A percentile compares a stretch with the other conserved stretches of the same genome.
Conservation (phyloP, 2,113 vertebrate genomes). For the Pampusana beccarii region DNA sequence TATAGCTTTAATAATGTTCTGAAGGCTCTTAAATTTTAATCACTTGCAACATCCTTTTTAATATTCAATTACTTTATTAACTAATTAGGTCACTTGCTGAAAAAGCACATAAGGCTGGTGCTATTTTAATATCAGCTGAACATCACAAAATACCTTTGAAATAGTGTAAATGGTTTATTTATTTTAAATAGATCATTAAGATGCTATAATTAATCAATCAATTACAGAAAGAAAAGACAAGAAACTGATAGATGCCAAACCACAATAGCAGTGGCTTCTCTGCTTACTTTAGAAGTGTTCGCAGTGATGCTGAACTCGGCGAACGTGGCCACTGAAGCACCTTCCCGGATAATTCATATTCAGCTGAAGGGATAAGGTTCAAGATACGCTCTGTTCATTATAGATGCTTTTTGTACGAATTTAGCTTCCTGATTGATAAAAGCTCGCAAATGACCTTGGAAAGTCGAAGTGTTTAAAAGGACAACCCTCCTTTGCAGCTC, state of each 20-base stretch:
- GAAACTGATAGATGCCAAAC: constrained; percentile 67
- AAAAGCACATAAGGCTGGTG: constrained; percentile 83
- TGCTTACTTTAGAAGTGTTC: constrained; percentile 32
- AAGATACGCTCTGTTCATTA: constrained; percentile 41
- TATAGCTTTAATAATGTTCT: constrained; percentile 89
- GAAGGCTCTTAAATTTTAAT: constrained; percentile 90
- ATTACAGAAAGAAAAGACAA: constrained; percentile 57
- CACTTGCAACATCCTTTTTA: constrained; percentile 89
- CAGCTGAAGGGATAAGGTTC: constrained; percentile 15
- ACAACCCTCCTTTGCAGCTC: not conserved
- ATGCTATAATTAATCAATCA: constrained; percentile 80
- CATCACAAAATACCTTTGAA: constrained; percentile 84
- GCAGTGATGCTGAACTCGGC: constrained; percentile 40
- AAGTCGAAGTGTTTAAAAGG: constrained; percentile 31
- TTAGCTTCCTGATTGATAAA: constrained; percentile 53
- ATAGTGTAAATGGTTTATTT: constrained; percentile 84
- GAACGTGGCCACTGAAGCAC: constrained; percentile 26
- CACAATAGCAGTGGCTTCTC: constrained; percentile 43
- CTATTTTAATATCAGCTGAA: constrained; percentile 85
- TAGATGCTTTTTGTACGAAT: constrained; percentile 37
- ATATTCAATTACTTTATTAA: constrained; percentile 91
- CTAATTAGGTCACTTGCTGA: constrained; percentile 90
- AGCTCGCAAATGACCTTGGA: constrained; percentile 48
- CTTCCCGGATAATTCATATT: constrained; percentile 67
- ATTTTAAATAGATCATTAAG: constrained; percentile 85